These are phyloP conservation scores for Acrobasis consociella DNA, from an alignment of 2,888 invertebrate genomes.

Conservation along the genomic window DNA sequence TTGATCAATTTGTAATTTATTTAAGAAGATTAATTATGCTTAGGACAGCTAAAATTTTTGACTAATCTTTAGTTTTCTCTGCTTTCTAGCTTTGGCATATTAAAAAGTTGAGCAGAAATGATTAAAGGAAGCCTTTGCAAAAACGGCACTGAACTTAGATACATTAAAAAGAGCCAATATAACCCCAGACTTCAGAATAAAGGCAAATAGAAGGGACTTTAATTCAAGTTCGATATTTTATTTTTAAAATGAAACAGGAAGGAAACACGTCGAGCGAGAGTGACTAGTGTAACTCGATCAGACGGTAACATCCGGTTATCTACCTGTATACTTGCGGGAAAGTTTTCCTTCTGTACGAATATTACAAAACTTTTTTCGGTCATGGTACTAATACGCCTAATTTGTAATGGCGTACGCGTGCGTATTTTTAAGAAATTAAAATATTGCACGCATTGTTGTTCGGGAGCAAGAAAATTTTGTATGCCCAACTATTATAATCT, in stretches of 20 bases:
- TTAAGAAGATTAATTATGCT: too few relatives aligned
- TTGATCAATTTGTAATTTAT: too few relatives aligned
- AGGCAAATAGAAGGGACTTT: too few relatives aligned
- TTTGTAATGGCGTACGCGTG: neutral
- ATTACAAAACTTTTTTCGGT: slow-evolving; percentile 7
- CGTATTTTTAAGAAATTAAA: neutral
- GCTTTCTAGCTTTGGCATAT: too few relatives aligned
- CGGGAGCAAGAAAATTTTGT: slow-evolving; percentile 14
- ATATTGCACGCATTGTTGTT: neutral
- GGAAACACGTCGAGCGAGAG: neutral
- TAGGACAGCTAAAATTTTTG: too few relatives aligned
- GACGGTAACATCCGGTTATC: slow-evolving; percentile 14
- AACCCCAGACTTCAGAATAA: too few relatives aligned
- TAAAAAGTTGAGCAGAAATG: too few relatives aligned
- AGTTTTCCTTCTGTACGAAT: neutral
- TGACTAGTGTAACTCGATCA: slow-evolving; percentile 12
- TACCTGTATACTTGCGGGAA: slow-evolving; percentile 12
- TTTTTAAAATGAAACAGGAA: neutral
- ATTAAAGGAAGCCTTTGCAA: too few relatives aligned
- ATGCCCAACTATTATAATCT: slow-evolving; percentile 6
- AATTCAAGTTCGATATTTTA: neutral
- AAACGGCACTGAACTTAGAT: too few relatives aligned
- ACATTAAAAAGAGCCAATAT: too few relatives aligned
- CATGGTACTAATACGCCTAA: neutral
- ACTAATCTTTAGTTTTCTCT: too few relatives aligned